Evolutionary conservation across 2,797 vertebrate genomes (phyloP), one percentile per base, ranked within the genome.

Genomic region (Dermochelys coriacea): DNA sequence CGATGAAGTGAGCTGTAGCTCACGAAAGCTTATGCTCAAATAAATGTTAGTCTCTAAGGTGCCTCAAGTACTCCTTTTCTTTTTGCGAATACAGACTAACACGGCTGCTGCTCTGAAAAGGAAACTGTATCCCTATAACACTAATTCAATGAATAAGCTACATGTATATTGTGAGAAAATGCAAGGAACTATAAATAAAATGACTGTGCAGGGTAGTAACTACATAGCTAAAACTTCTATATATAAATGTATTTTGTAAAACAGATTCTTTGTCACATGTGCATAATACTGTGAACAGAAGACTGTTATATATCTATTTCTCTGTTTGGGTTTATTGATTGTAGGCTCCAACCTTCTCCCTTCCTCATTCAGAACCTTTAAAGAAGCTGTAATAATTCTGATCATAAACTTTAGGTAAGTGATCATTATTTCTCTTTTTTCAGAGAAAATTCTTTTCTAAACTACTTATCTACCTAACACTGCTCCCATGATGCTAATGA

Each of bases 331-430:
- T 94, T 91, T 91, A 79, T 82, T 82, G 85, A 25, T 25, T 91
- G 41, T 91, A 37, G 74, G 29, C 5, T 34, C 14, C 57, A 71
- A 41, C 19, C 68, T 41, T 71, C 68, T 71, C 9, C 15, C 29
- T 45, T 94, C 25, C 31, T 89, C 52, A 41, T 64, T 89, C 41
- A 57, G 95, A 84, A 54, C 84, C 93, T 88, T 90, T 87, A 89
- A 96, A 89, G 68, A 92, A 27, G 14, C 5, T 81, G 1, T 77
- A 95, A 82, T 14, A 91, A 47, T 59, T 79, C 50, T 59, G 29
- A 6, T 29, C 57, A 59, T 59, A 80, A 85, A 81, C n/a, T 71
- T 21, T 71, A 41, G n/a, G n/a, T 34, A 5, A 41, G 18, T 68
- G 64, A n/a, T 68, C 34, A 68, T n/a, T 41, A 23, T 71, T 71